Evolutionary conservation across 2,113 vertebrate species (phyloP), one percentile per base, ranked within the genome.

Genomic region (Polypterus senegalus): DNA sequence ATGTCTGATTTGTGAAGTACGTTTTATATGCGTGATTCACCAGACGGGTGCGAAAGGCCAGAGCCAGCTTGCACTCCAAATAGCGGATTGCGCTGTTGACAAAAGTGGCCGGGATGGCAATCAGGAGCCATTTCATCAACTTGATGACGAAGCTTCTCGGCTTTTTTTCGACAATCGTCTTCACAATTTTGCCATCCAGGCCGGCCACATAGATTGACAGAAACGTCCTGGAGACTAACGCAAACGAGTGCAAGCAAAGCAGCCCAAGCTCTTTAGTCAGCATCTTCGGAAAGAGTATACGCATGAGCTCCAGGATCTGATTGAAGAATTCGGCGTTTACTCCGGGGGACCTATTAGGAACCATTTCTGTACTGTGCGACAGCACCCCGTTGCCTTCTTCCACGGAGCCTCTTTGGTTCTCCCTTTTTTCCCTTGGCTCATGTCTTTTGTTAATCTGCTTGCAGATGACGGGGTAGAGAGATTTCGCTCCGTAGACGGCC

Each of bases 31-130:
- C 93, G 4, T 89, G 89, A 66, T 89, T 72, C 67, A 97, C 96
- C 5, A 97, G 81, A 59, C 96, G 92, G 1, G 94, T 97, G 70
- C 95, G 91, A 77, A 97, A 92, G 64, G 93, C 94, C 73, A 99
- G 81, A 5, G 95, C 95, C 77, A 99, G 75, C 63, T 94, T 94
- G 83, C 96, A 85, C 74, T 99, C 96, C 76, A 99, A 79, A 79
- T 91, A 98, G 52, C 95, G 88, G 65, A 99, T 98, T 60, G 87
- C 90, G 79, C 95, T 99, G 83, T 99, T 99, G 71, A 99, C 95
- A 8, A 99, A 99, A 0, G 96, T 99, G 68, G 96, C 95, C 0
- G 96, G 96, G 71, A 99, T 90, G 9, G 96, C 96, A 6, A 99
- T 89, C 77, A 94, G 86, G 60, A 99, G 88, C 95, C 96, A 99